Evolutionary conservation across 2,888 invertebrate genomes (phyloP).

Genomic region (Octonoba sinensis): DNA sequence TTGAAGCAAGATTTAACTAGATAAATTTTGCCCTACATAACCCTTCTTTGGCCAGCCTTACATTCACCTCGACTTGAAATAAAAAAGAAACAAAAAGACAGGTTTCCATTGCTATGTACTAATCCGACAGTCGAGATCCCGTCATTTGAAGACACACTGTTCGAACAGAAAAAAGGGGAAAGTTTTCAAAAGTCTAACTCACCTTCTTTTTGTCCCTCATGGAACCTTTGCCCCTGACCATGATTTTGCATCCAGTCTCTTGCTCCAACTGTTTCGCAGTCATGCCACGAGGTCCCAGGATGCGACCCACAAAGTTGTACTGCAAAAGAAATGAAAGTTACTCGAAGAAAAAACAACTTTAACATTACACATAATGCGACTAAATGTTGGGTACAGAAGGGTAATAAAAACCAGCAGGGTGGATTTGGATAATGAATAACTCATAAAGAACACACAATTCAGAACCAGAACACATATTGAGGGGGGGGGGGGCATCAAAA

Average conservation of each 20-base stretch:
- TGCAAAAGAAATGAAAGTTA: conserved; percentile 74
- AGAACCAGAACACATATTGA: too few relatives aligned
- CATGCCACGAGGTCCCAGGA: conserved; percentile 99
- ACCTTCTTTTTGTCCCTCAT: conserved; percentile 99
- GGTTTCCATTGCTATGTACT: too few relatives aligned
- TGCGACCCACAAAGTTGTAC: conserved; percentile 99
- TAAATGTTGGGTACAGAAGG: conserved; percentile 36
- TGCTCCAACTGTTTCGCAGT: conserved; percentile 99
- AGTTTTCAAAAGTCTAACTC: conserved; percentile 67
- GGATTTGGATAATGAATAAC: not conserved
- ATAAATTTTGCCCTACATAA: too few relatives aligned
- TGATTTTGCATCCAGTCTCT: conserved; percentile 99
- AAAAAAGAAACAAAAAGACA: too few relatives aligned
- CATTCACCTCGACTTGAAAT: too few relatives aligned
- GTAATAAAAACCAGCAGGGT: not conserved
- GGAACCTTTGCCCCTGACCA: conserved; percentile 99
- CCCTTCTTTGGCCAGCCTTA: too few relatives aligned
- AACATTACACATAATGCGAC: too few relatives aligned
- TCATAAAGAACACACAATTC: not conserved
- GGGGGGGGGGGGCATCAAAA: too few relatives aligned
- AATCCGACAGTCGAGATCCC: too few relatives aligned
- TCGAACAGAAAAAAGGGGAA: too few relatives aligned
- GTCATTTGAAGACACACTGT: too few relatives aligned
- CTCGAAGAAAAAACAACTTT: conserved; percentile 71
- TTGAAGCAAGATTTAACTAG: too few relatives aligned